phyloP scores from a whole-genome alignment of 2,888 invertebrate genomes.

The Polydrusus pterygomalis region DNA sequence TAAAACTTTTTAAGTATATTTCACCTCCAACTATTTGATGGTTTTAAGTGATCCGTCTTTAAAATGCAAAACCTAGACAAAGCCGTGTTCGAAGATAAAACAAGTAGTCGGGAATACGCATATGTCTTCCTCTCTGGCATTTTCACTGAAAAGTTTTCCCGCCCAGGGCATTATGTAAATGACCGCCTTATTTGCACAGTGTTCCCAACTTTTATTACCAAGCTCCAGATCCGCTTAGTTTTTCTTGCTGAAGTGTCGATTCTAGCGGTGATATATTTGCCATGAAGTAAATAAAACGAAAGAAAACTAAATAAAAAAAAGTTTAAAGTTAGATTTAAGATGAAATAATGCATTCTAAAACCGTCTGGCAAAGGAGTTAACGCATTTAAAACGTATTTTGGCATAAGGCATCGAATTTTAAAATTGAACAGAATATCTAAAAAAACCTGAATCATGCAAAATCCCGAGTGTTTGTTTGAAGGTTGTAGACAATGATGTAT shows the following conservation, averaged over 20 bases:
- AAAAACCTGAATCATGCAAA: no score
- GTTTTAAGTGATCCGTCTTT: conserved; percentile 3
- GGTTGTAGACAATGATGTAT: no score
- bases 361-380: not conserved
- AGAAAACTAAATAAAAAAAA: conserved; percentile 9
- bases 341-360: not conserved
- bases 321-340: conserved; percentile 14
- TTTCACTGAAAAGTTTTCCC: conserved; percentile 48
- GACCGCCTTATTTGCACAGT: conserved; percentile 49
- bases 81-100: conserved; percentile 40
- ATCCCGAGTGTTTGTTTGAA: no score
- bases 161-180: conserved; percentile 51
- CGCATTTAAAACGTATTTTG: no score
- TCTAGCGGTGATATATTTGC: conserved; percentile 44
- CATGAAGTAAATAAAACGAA: conserved; percentile 26
- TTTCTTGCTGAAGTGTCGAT: conserved; percentile 48
- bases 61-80: conserved; percentile 23
- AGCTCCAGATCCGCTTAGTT: conserved; percentile 39
- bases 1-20: not conserved
- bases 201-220: conserved; percentile 50
- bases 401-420: no score
- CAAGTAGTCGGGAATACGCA: conserved; percentile 43
- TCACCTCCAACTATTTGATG: not conserved
- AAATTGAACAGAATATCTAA: no score
- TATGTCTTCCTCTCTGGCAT: conserved; percentile 45